Conservation (phyloP, 2,888 invertebrate genomes). For the Euclidia mi region DNA sequence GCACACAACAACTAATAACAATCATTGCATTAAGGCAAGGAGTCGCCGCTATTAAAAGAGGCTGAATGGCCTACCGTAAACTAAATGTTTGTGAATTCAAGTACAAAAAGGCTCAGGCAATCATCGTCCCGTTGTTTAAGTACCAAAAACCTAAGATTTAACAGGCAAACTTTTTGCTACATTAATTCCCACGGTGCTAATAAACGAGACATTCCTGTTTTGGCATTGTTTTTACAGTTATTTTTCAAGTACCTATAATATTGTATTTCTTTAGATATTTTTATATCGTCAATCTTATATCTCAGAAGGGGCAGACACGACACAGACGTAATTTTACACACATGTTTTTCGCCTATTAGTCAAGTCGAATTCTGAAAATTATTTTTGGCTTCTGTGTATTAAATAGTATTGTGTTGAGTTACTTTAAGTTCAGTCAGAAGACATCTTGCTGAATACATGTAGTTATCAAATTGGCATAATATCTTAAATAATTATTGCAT, state of each 20-base stretch:
- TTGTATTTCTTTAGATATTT: conserved; percentile 4
- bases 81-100: conserved; percentile 7
- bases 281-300: too few species aligned
- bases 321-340: too few species aligned
- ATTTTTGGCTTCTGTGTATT: neutral
- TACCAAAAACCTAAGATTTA: conserved; percentile 9
- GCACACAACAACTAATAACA: conserved; percentile 4
- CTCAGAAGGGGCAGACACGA: too few species aligned
- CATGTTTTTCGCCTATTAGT: too few species aligned
- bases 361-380: neutral
- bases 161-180: conserved; percentile 6
- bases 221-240: neutral
- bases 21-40: neutral
- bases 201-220: conserved; percentile 8
- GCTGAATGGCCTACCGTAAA: neutral
- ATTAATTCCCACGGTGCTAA: conserved; percentile 2
- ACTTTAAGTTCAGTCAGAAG: too few species aligned
- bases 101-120: conserved; percentile 6
- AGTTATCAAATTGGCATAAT: too few species aligned
- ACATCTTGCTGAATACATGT: too few species aligned
- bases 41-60: neutral
- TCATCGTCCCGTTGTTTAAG: conserved; percentile 2
- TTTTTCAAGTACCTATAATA: neutral
- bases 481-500: too few species aligned
- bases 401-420: too few species aligned